These are phyloP conservation scores for Myotis lucifugus DNA, from an alignment of 2,113 vertebrate species.

Conservation along the genomic window DNA sequence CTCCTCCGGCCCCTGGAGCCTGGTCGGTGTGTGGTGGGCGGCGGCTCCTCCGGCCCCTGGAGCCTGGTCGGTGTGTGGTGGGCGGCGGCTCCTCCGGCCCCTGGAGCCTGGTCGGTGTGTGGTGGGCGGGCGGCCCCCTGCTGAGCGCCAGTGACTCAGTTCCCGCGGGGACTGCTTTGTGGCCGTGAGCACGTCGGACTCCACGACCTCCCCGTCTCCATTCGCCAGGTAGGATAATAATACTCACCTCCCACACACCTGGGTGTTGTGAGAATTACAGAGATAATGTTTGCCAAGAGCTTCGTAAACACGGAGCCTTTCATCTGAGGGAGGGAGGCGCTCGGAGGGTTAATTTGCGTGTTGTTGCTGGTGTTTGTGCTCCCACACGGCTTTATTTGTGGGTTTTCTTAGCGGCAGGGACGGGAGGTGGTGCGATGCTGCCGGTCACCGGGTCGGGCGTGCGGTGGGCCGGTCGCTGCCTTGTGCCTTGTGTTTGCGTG, in stretches of 20 bases:
- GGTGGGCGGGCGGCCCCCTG: background rate
- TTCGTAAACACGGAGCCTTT: constrained; percentile 66
- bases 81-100: background rate
- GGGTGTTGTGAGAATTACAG: constrained; percentile 53
- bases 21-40: background rate
- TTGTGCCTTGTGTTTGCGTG: background rate
- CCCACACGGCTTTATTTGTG: constrained; percentile 50
- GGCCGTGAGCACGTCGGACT: background rate
- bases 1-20: background rate
- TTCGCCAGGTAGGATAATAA: constrained; percentile 61
- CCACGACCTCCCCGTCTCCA: constrained; percentile 35
- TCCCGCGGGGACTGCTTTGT: constrained; percentile 18
- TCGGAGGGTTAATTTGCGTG: constrained; percentile 51
- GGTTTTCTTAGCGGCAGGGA: background rate
- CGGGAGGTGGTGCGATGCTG: background rate
- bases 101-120: background rate
- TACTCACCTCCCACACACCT: constrained; percentile 30
- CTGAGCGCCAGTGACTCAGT: background rate
- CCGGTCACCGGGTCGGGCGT: constrained; percentile 15
- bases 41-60: background rate
- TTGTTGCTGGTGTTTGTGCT: constrained; percentile 17
- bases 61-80: background rate
- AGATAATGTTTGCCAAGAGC: constrained; percentile 48
- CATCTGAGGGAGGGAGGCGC: constrained; percentile 64
- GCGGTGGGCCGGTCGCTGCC: background rate